These are phyloP conservation scores for Eulemur coronatus DNA, from an alignment of 2,797 vertebrate species.

Conservation along the genomic window DNA sequence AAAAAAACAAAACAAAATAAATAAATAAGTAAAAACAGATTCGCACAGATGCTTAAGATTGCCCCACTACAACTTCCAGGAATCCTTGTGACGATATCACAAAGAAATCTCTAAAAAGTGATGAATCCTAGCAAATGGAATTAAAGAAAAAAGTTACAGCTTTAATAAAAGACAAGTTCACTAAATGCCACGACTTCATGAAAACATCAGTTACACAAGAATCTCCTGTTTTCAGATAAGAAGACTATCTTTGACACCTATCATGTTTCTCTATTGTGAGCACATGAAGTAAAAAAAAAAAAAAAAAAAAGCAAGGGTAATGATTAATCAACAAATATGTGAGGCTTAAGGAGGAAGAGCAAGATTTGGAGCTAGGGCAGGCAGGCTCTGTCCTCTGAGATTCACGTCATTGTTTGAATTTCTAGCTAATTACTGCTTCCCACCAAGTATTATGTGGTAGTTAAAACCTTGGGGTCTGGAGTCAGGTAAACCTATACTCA, in stretches of 20 bases:
- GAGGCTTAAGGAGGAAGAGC: slow-evolving; percentile 1
- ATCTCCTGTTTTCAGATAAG: slow-evolving; percentile 11
- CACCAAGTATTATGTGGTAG: not conserved
- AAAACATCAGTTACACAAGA: slow-evolving; percentile 20
- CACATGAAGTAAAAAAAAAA: not conserved
- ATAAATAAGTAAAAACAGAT: not conserved
- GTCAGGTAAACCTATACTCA: not conserved
- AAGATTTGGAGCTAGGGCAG: not conserved
- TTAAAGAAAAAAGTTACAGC: not conserved
- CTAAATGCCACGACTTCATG: not conserved
- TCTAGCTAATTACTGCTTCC: slow-evolving; percentile 8
- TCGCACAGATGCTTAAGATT: not conserved
- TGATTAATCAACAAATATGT: not conserved
- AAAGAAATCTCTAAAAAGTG: not conserved
- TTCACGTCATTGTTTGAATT: not conserved
- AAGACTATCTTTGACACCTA: not conserved
- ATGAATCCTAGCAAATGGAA: not conserved
- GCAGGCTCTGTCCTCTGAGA: not conserved
- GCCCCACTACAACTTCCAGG: not conserved
- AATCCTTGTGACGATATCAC: not conserved
- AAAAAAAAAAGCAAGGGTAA: not conserved
- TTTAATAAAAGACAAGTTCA: slow-evolving; percentile 35
- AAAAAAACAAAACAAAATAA: not conserved
- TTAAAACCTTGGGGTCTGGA: not conserved
- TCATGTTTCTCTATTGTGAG: not conserved